phyloP scores from a whole-genome alignment of 2,888 invertebrate species.

The Branchipolynoe longqiensis region DNA sequence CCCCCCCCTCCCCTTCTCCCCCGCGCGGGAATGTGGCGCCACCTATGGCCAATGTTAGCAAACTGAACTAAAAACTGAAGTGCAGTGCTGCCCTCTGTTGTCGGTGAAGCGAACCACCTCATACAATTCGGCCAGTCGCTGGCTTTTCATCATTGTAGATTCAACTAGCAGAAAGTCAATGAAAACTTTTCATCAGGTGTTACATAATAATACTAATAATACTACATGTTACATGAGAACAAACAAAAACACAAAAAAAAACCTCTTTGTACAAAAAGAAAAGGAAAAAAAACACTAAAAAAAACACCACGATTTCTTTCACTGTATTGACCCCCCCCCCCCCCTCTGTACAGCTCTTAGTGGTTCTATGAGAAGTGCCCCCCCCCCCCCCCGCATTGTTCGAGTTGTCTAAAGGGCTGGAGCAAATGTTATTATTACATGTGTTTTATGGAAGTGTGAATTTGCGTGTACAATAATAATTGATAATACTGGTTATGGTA shows the following conservation, averaged over 20 bases:
- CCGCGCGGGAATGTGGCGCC: too few relatives aligned
- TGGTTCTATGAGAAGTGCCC: constrained; percentile 12
- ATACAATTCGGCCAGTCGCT: constrained; percentile 37
- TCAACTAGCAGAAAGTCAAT: constrained; percentile 50
- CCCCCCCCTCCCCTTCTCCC: too few relatives aligned
- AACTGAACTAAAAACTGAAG: too few relatives aligned
- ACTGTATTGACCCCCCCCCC: constrained; percentile 38
- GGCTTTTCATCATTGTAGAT: constrained; percentile 54
- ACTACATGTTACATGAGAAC: constrained; percentile 22
- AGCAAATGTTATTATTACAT: too few relatives aligned
- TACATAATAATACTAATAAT: too few relatives aligned
- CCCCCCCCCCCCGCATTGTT: too few relatives aligned
- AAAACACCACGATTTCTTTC: constrained; percentile 52
- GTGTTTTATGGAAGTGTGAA: constrained; percentile 33
- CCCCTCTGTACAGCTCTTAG: constrained; percentile 50
- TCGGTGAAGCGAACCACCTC: constrained; percentile 45
- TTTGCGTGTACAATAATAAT: not conserved
- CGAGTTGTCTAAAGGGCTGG: too few relatives aligned
- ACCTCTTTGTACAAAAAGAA: constrained; percentile 52
- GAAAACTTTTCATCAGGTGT: constrained; percentile 53
- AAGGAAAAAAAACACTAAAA: too few relatives aligned
- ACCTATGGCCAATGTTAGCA: too few relatives aligned
- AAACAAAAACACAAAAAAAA: too few relatives aligned
- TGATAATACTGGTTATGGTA: constrained; percentile 32
- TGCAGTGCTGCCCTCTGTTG: constrained; percentile 29